phyloP scores from a whole-genome alignment of 2,113 vertebrate species.

The Propithecus coquereli region DNA sequence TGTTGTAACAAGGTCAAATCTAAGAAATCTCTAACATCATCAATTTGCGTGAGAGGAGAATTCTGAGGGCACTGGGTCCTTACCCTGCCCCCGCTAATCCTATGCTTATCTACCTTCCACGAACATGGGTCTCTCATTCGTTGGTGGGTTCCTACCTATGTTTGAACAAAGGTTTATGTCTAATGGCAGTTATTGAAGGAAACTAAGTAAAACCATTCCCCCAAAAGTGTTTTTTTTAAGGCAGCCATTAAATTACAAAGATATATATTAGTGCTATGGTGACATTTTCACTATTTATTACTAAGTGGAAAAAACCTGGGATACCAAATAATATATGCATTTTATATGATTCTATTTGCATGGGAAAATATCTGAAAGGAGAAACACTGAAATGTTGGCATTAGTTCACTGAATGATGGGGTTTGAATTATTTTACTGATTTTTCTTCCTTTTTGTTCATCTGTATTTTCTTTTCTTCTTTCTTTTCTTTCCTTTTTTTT shows the following conservation, averaged over 20 bases:
- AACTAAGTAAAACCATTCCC: not conserved
- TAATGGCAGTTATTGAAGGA: not conserved
- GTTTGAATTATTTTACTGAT: not conserved
- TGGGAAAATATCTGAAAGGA: not conserved
- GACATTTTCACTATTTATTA: not conserved
- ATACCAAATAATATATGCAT: not conserved
- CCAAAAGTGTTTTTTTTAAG: not conserved
- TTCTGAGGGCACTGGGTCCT: not conserved
- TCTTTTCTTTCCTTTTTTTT: not conserved
- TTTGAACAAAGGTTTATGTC: not conserved
- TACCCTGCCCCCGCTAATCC: not conserved
- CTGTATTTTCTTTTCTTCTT: not conserved
- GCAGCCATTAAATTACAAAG: not conserved
- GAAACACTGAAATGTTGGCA: not conserved
- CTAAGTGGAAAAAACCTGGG: not conserved
- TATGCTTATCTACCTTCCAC: not conserved
- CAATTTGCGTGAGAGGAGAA: not conserved
- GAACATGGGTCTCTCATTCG: not conserved
- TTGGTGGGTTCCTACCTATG: too few relatives aligned
- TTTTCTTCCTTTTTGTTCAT: not conserved
- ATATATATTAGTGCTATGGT: not conserved
- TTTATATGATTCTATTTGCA: not conserved
- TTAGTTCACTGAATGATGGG: not conserved
- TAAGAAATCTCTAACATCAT: not conserved
- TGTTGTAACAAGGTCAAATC: not conserved